Evolutionary conservation across 2,797 vertebrate species (phyloP).

Genomic region (Vultur gryphus): DNA sequence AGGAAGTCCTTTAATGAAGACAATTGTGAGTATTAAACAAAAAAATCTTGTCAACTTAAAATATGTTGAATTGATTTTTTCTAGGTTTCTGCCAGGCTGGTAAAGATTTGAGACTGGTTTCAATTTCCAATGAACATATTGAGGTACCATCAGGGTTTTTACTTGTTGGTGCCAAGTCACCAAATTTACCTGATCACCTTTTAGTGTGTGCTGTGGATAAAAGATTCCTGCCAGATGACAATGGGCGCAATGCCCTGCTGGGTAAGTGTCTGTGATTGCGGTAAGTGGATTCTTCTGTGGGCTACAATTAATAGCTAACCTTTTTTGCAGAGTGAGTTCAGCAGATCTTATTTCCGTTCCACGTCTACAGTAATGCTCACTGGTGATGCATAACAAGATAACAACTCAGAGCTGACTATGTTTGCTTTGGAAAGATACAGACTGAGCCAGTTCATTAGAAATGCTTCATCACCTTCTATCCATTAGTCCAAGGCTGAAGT

Average conservation of each 20-base stretch:
- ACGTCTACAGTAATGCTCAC: not conserved
- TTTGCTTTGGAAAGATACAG: not conserved
- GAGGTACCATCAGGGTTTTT: conserved; percentile 89
- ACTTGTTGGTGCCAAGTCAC: conserved; percentile 90
- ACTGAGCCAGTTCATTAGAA: not conserved
- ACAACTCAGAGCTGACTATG: not conserved
- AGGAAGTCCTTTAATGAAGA: not conserved
- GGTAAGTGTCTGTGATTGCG: conserved; percentile 77
- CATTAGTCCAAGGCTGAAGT: not conserved
- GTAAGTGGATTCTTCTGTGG: not conserved
- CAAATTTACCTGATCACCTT: conserved; percentile 85
- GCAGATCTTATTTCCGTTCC: not conserved
- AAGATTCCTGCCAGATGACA: conserved; percentile 93
- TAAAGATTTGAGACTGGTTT: conserved; percentile 88
- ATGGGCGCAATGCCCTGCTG: conserved; percentile 88
- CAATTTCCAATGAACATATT: conserved; percentile 82
- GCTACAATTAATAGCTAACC: not conserved
- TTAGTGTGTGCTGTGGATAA: conserved; percentile 93
- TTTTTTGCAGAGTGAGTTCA: not conserved
- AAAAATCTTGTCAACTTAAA: not conserved
- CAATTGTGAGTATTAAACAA: not conserved
- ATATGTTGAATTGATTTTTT: not conserved
- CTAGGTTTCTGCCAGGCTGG: conserved; percentile 93
- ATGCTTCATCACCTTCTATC: not conserved
- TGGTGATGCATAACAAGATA: not conserved